Percentiles rank a stretch among this genome's conserved stretches.
phyloP scores from a whole-genome alignment of 2,797 vertebrate genomes.

The Pygocentrus nattereri region DNA sequence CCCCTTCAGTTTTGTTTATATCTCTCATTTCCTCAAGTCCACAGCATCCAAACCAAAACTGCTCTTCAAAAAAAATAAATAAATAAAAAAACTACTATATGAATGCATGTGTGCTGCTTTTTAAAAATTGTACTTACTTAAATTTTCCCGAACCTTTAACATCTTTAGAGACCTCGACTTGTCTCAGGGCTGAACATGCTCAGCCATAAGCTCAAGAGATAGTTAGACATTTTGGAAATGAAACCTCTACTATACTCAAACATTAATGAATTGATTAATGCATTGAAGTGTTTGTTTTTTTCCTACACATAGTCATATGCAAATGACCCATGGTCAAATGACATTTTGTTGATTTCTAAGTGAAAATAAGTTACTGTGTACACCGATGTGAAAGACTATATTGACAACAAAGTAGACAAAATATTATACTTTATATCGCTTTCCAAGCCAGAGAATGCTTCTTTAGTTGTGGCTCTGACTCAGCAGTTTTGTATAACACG shows the following conservation, averaged over 20 bases:
- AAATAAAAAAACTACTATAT: neutral
- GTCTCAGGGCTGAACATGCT: neutral
- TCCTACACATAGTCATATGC: too few relatives aligned
- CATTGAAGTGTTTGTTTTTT: neutral
- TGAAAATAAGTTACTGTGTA: neutral
- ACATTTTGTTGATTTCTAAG: too few relatives aligned
- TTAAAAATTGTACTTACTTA: neutral
- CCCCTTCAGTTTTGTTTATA: neutral
- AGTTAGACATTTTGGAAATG: neutral
- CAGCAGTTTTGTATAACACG: neutral
- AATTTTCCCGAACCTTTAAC: neutral
- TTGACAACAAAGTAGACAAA: neutral
- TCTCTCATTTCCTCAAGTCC: neutral
- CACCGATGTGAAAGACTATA: neutral
- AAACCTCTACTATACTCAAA: neutral
- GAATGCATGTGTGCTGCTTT: neutral
- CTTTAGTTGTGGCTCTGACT: neutral
- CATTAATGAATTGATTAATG: neutral
- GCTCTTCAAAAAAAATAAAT: neutral
- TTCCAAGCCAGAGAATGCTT: neutral
- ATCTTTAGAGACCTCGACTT: neutral
- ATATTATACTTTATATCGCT: neutral
- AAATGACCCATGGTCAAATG: too few relatives aligned
- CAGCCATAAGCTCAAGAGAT: neutral
- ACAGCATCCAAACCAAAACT: neutral